phyloP scores from a whole-genome alignment of 1,140 invertebrate genomes.

The Campoletis sonorensis region DNA sequence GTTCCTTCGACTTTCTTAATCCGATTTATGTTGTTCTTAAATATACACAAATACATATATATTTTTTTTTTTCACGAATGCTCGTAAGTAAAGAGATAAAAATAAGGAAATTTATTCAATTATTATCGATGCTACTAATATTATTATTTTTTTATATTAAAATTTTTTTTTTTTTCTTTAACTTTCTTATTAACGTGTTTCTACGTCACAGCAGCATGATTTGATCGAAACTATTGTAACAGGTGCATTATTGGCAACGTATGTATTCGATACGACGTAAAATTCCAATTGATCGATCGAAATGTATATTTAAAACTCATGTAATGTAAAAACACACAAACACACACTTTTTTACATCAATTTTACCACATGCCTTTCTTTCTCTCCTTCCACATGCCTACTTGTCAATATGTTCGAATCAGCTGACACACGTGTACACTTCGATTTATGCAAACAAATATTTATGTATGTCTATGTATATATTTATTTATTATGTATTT shows the following conservation, averaged over 20 bases:
- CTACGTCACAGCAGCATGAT: not conserved
- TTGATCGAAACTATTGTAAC: constrained; percentile 10
- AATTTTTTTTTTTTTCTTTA: no score
- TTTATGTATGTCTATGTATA: not conserved
- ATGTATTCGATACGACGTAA: not conserved
- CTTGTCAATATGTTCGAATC: constrained; percentile 27
- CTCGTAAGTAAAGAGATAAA: not conserved
- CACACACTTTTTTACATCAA: not conserved
- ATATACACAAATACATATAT: not conserved
- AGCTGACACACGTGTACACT: not conserved
- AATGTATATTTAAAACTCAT: not conserved
- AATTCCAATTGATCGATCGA: constrained; percentile 22
- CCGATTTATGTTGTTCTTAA: not conserved
- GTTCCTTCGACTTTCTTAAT: constrained; percentile 13
- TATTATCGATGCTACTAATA: not conserved
- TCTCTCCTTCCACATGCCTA: not conserved
- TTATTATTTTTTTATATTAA: no score
- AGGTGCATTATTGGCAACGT: constrained; percentile 15
- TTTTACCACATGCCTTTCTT: not conserved
- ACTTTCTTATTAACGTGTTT: not conserved
- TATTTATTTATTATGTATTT: not conserved
- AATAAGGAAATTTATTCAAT: not conserved
- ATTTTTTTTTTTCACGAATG: no score
- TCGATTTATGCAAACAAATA: not conserved
- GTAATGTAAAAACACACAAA: not conserved